These are phyloP conservation scores for Tinea semifulvella DNA, from an alignment of 2,888 invertebrate species.

Conservation along the genomic window DNA sequence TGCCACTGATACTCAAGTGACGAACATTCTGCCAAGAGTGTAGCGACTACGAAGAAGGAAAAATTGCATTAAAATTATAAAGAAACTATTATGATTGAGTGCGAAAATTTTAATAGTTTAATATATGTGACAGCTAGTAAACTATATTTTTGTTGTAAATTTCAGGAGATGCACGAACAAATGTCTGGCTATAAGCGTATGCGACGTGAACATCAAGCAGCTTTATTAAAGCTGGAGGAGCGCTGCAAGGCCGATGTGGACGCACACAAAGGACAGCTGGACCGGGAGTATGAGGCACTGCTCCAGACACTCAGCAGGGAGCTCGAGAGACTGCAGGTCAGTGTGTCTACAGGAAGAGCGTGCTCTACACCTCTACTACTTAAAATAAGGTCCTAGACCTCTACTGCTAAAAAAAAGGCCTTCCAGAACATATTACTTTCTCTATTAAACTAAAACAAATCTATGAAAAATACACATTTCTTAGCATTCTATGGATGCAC, in stretches of 20 bases:
- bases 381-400: too few species aligned
- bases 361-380: too few species aligned
- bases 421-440: not conserved
- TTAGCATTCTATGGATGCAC: not conserved
- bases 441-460: not conserved
- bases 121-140: too few species aligned
- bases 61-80: too few species aligned
- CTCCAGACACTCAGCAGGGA: constrained; percentile 93
- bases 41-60: too few species aligned
- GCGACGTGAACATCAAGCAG: constrained; percentile 96
- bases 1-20: too few species aligned
- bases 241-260: constrained; percentile 97
- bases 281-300: constrained; percentile 95
- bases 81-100: too few species aligned
- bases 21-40: too few species aligned
- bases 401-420: not conserved
- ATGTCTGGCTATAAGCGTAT: constrained; percentile 99
- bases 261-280: constrained; percentile 91
- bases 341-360: too few species aligned
- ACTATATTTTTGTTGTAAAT: too few species aligned
- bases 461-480: too few species aligned
- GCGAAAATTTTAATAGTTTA: too few species aligned
- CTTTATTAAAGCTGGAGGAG: constrained; percentile 92
- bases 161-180: constrained; percentile 98
- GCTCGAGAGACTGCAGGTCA: constrained; percentile 83